Conservation (phyloP, 2,888 invertebrate species). For the Parthenolecanium corni region DNA sequence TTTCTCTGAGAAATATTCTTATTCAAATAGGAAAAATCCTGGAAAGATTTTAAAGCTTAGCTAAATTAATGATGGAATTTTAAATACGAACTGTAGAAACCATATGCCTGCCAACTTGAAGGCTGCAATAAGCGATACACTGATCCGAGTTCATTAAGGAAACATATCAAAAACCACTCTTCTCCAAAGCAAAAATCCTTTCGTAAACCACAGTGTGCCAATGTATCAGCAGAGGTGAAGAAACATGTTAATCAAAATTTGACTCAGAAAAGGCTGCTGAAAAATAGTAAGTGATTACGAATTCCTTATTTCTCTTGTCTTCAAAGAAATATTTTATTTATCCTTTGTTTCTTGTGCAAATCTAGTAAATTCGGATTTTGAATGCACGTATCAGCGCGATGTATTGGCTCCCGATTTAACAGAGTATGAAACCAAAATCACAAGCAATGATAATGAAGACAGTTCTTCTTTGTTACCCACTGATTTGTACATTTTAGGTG, state of each 20-base stretch:
- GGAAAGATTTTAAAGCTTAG: no score
- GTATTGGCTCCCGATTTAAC: no score
- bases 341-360: no score
- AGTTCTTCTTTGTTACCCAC: background rate
- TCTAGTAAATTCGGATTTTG: no score
- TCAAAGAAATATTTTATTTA: no score
- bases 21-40: no score
- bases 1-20: no score
- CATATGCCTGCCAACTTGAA: constrained; percentile 76
- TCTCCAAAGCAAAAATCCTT: background rate
- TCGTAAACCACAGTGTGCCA: background rate
- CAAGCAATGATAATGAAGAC: background rate
- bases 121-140: constrained; percentile 88
- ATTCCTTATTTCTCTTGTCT: no score
- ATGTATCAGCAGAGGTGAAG: background rate
- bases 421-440: no score
- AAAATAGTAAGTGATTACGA: background rate
- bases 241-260: constrained; percentile 15
- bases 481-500: background rate
- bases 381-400: no score
- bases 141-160: constrained; percentile 82
- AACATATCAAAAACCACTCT: constrained; percentile 78
- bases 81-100: constrained; percentile 56
- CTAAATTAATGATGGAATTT: no score
- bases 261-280: background rate